phyloP scores from a whole-genome alignment of 2,888 invertebrate genomes.

The Cosmopolites sordidus region DNA sequence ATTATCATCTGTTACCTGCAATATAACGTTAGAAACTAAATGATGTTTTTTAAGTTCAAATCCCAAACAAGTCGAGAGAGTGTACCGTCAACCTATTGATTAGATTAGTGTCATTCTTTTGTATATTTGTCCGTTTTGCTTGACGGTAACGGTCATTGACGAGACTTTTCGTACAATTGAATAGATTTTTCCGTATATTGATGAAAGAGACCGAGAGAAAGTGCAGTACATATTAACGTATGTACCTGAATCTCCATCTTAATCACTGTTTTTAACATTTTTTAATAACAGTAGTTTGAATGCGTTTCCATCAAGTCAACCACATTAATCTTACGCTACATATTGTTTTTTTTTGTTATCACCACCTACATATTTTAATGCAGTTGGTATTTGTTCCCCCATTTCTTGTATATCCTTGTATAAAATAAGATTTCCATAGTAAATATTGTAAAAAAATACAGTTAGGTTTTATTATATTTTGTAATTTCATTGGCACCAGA shows the following conservation, averaged over 20 bases:
- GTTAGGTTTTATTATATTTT: constrained; percentile 1
- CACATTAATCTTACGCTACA: background rate
- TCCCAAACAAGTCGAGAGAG: constrained; percentile 3
- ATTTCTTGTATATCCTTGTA: constrained; percentile 22
- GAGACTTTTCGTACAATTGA: constrained; percentile 24
- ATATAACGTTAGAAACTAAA: background rate
- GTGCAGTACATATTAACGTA: constrained; percentile 44
- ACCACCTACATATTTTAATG: constrained; percentile 3
- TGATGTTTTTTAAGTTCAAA: background rate
- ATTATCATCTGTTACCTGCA: background rate
- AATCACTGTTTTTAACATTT: constrained; percentile 20
- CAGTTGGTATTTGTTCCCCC: constrained; percentile 16
- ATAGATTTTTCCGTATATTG: constrained; percentile 28
- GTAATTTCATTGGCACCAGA: background rate
- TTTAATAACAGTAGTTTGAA: constrained; percentile 14
- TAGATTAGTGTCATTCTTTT: constrained; percentile 33
- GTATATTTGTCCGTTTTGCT: constrained; percentile 31
- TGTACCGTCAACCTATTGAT: constrained; percentile 20
- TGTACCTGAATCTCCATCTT: constrained; percentile 43
- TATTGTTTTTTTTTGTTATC: background rate
- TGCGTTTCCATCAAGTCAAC: background rate
- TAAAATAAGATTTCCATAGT: constrained; percentile 2
- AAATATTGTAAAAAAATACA: constrained; percentile 1
- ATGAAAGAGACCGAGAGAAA: constrained; percentile 25
- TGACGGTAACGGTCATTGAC: constrained; percentile 17